These are phyloP conservation scores for Drosophila suboccidentalis DNA, from an alignment of 2,888 invertebrate genomes.

Conservation along the genomic window DNA sequence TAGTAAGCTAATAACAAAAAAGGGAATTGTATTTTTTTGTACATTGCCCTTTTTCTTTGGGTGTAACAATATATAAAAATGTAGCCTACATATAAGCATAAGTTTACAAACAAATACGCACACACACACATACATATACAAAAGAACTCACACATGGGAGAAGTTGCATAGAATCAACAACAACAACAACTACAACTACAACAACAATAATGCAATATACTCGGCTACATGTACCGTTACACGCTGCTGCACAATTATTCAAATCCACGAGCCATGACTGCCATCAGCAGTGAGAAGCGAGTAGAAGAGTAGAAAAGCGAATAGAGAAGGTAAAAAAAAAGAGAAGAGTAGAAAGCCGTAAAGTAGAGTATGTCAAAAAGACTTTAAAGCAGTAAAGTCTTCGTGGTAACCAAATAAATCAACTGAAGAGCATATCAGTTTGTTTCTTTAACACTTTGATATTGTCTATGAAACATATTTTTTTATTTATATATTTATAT, in stretches of 20 bases:
- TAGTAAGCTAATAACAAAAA: too few species aligned
- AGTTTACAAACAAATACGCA: constrained; percentile 50
- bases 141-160: constrained; percentile 1
- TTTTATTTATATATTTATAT: neutral
- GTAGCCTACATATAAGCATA: constrained; percentile 56
- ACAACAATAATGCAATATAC: constrained; percentile 63
- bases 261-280: constrained; percentile 77
- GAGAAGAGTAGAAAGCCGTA: neutral
- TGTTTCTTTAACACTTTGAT: too few species aligned
- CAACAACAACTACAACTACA: constrained; percentile 7
- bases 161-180: constrained; percentile 22
- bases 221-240: constrained; percentile 60
- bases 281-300: constrained; percentile 20
- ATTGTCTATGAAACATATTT: neutral
- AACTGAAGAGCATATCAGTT: too few species aligned
- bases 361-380: constrained; percentile 8
- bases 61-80: constrained; percentile 54
- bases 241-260: constrained; percentile 80
- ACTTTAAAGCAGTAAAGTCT: too few species aligned
- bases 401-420: too few species aligned
- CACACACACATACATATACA: constrained; percentile 7
- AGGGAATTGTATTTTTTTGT: too few species aligned
- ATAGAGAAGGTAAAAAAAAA: neutral
- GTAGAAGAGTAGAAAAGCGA: neutral
- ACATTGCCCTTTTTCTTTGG: constrained; percentile 3